Base-by-base conservation (phyloP, 1,140 invertebrate genomes). In the Acyrthosiphon pisum region DNA sequence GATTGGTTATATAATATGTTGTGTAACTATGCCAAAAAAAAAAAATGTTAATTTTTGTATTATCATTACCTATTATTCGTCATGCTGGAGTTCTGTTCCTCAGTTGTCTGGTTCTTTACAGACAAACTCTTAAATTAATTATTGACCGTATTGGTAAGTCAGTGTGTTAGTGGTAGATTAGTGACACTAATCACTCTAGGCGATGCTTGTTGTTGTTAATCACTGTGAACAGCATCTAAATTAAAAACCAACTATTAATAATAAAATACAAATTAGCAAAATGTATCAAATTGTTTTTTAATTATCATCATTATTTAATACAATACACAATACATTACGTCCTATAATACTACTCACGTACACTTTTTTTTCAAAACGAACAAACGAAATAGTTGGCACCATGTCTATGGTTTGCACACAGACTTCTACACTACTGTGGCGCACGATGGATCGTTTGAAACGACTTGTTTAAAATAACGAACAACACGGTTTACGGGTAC, bases 121-220 rank as follows among this genome's bases (percentile, higher is more conserved):
- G 81, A 93, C 35, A 68, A 93, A 86, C 91, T 93, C 35, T 93
- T 93, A 56, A 86, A 93, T 26, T 93, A 81, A 26, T 93, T 93
- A 41, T 93, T 93, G 37, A 48, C 91, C 91, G 81, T 86, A 35
- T 86, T 93, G 35, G 91, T 93, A 26, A 93, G 91, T 53, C 91
- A 35, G 41, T 3, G 41, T 41, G 41, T 41, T 41, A 41, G 41
- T 4, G 48, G 91, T 93, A 26, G 86, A 81, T 53, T 37, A 93
- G 4, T n/a, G 91, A 46, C 44, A 46, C 44, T 46, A 8, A 46
- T 93, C 46, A 93, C 91, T 93, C 91, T 93, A 7, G 91, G 91
- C 30, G 91, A 93, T 23, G 26, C 23, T 56, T 84, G 76, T 22
- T 93, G 91, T 14, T 93, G 91, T 86, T 93, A 86, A 83, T 86